Conservation (phyloP, 2,888 invertebrate species). For the Hypomecis punctinalis region DNA sequence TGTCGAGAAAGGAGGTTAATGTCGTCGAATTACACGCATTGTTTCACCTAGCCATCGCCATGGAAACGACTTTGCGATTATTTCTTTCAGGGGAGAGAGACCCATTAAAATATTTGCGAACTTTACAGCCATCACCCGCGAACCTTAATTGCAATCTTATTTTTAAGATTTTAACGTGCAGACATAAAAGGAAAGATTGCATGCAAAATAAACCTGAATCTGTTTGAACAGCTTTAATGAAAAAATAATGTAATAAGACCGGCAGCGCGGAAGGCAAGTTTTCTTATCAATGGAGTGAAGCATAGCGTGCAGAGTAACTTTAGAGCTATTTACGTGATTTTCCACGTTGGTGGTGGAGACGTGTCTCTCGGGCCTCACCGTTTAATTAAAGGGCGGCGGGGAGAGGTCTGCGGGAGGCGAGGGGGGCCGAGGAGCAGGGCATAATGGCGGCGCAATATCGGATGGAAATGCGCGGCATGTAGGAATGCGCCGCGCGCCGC, state of each 20-base stretch:
- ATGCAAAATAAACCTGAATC: conserved; percentile 14
- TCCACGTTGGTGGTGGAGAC: conserved; percentile 77
- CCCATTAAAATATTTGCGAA: conserved; percentile 34
- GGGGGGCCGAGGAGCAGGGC: conserved; percentile 72
- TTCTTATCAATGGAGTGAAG: conserved; percentile 59
- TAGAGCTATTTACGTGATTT: conserved; percentile 81
- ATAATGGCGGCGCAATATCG: conserved; percentile 85
- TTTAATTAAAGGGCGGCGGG: conserved; percentile 84
- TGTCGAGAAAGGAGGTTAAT: conserved; percentile 79
- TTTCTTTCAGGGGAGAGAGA: conserved; percentile 39
- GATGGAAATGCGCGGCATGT: conserved; percentile 85
- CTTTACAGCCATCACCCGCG: conserved; percentile 21
- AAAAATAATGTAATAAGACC: conserved; percentile 34
- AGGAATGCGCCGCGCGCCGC: conserved; percentile 83
- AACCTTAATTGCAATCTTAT: conserved; percentile 16
- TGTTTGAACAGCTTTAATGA: conserved; percentile 27
- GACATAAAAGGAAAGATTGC: conserved; percentile 6
- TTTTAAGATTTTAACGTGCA: conserved; percentile 18
- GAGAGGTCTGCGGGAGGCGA: conserved; percentile 63
- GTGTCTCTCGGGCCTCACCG: conserved; percentile 83
- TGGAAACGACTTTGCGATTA: conserved; percentile 60
- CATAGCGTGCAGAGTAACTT: conserved; percentile 65
- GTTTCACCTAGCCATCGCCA: conserved; percentile 73
- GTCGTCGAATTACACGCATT: conserved; percentile 76
- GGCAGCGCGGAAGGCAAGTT: conserved; percentile 44